Evolutionary conservation across 2,888 invertebrate species (phyloP).

Genomic region (Polyploca ridens): DNA sequence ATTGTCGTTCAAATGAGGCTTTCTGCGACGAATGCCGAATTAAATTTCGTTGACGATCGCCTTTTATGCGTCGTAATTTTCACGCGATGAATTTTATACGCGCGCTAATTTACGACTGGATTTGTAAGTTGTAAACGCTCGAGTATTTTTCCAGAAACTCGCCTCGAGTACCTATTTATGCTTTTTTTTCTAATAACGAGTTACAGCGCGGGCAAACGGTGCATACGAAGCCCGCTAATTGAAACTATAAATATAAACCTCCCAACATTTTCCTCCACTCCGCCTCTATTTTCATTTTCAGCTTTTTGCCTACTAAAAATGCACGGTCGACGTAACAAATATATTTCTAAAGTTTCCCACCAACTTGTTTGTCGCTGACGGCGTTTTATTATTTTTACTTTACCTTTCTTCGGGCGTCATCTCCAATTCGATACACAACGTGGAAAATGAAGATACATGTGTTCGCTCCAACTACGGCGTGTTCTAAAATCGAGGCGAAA

Average conservation of each 20-base stretch:
- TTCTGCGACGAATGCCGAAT: slow-evolving; percentile 65
- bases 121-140: slow-evolving; percentile 27
- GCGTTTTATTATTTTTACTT: slow-evolving; percentile 23
- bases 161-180: slow-evolving; percentile 27
- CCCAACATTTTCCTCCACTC: slow-evolving; percentile 61
- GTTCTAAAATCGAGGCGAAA: slow-evolving; percentile 24
- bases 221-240: slow-evolving; percentile 74
- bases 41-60: slow-evolving; percentile 70
- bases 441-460: slow-evolving; percentile 51
- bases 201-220: slow-evolving; percentile 48
- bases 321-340: slow-evolving; percentile 39
- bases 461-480: slow-evolving; percentile 31
- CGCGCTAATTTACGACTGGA: slow-evolving; percentile 56
- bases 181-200: slow-evolving; percentile 53
- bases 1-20: slow-evolving; percentile 68
- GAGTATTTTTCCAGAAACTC: slow-evolving; percentile 38
- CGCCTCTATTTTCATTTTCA: slow-evolving; percentile 60
- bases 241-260: slow-evolving; percentile 79
- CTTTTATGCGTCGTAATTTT: slow-evolving; percentile 68
- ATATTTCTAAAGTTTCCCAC: slow-evolving; percentile 39
- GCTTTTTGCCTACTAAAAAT: slow-evolving; percentile 50
- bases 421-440: slow-evolving; percentile 41
- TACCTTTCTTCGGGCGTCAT: slow-evolving; percentile 37
- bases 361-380: slow-evolving; percentile 25
- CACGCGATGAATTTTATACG: slow-evolving; percentile 65